Conservation (phyloP, 2,113 vertebrate genomes). For the Scopus umbretta region DNA sequence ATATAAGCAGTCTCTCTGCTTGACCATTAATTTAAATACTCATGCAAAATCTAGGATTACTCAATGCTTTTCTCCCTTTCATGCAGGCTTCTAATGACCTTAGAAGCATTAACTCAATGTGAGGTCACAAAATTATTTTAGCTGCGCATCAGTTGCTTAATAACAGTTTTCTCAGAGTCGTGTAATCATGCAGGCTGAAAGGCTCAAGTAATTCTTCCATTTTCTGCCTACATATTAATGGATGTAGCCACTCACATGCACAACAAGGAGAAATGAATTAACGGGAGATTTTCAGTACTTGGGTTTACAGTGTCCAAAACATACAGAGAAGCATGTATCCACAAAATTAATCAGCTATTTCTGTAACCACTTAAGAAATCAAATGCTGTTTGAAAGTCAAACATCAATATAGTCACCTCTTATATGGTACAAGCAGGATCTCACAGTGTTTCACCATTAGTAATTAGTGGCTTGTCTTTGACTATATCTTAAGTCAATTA, state of each 20-base stretch:
- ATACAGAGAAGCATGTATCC: background rate
- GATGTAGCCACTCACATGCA: background rate
- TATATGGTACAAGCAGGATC: background rate
- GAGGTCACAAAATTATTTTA: conserved; percentile 52
- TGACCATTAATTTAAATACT: conserved; percentile 32
- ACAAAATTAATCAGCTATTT: background rate
- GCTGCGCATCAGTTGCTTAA: conserved; percentile 20
- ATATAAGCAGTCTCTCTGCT: background rate
- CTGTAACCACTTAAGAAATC: background rate
- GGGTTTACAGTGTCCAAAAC: background rate
- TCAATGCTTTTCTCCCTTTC: conserved; percentile 5
- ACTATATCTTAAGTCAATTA: background rate
- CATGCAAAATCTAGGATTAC: conserved; percentile 5
- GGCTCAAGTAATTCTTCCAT: conserved; percentile 29
- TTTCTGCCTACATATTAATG: conserved; percentile 11
- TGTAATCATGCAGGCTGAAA: background rate
- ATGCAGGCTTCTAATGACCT: background rate
- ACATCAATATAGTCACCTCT: background rate
- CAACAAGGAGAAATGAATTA: background rate
- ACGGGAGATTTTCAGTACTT: background rate
- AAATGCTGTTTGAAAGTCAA: conserved; percentile 8
- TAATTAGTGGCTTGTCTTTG: background rate
- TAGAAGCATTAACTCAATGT: conserved; percentile 22
- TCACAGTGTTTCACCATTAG: background rate
- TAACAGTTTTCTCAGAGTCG: conserved; percentile 3